Base-by-base conservation (phyloP, 2,113 vertebrate species). In the Mungos mungo region DNA sequence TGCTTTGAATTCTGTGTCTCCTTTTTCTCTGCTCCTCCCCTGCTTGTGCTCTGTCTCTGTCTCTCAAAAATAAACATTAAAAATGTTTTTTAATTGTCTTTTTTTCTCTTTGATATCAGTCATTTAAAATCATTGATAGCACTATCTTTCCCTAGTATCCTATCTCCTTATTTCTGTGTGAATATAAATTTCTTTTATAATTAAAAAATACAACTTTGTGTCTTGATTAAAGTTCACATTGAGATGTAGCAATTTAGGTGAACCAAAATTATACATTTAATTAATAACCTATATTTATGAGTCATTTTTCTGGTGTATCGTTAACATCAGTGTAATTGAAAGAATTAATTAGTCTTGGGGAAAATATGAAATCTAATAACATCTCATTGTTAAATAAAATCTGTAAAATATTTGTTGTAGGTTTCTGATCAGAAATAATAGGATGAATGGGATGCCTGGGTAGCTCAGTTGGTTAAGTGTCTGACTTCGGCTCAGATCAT, bases 401-500 rank as follows among this genome's bases (percentile, higher is more conserved):
- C 60, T 86, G 23, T 54, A 25, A 80, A 85, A 52, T 89, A 47
- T 27, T 88, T 94, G 11, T 63, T 94, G 79, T 74, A 85, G 54
- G 35, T 82, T 92, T 94, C 65, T 89, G 21, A 15, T 88, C 79
- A 83, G 54, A 93, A 95, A 41, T 96, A 29, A 68, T 68, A 86
- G 4, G 18, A 76, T 77, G 21, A 65, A 50, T 54, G 52, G 52
- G 52, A 16, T 11, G 12, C 52, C 16, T 54, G 52, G 52, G 52
- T 54, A 16, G 52, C 52, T 54, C 52, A 54, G 52, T 54, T 4
- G 15, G 52, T 54, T 54, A 54, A 54, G 52, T 11, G 16, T 54
- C 52, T 54, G 52, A 54, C 52, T 54, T 54, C 16, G 52, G 52
- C 52, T 18, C 52, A 54, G 52, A 16, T 54, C 14, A 18, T 54